Evolutionary conservation across 2,888 invertebrate genomes (phyloP), one percentile per base, ranked within the genome.

Genomic region (Esperia sulphurella): DNA sequence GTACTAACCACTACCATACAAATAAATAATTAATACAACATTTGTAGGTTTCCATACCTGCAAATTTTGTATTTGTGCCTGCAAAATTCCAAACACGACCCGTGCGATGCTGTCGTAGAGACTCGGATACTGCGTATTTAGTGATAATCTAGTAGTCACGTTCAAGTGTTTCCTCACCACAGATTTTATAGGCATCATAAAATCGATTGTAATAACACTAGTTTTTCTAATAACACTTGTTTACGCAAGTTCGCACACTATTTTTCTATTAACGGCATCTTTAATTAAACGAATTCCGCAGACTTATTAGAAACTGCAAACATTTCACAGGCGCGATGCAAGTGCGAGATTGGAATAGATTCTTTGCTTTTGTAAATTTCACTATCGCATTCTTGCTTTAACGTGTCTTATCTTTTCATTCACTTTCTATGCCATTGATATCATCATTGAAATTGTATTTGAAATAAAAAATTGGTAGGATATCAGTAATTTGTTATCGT

Each of bases 401-500:
- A 51, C 48, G 51, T 48, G 51, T 12, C 40, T 51, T 51, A 51
- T 51, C 51, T 35, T 3, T 28, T 33, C 8, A 0, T 14, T 38
- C 46, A 13, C 45, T 51, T 51, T 51, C 48, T 45, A 45, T 45
- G 51, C 31, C 48, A 47, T 21, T 9, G 40, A 43, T 43, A 46
- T 41, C 50, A 45, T 51, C 39, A 61, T 57, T 45, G 42, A 50
- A 60, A 61, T 58, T 39, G 39, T 41, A 45, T 12, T 29, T 13
- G 14, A 37, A 46, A 43, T 45, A 28, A 10, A 41, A 35, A 38
- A 48, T 51, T 48, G 37, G 30, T 48, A 38, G 46, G 45, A 48
- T 48, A 49, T 49, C 43, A 38, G 39, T 14, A 50, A 58, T 60
- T 61, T 63, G 66, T 51, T 55, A 59, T 61, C 61, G 48, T 45